phyloP scores from a whole-genome alignment of 1,140 invertebrate genomes.

The Lepidurus couesii region DNA sequence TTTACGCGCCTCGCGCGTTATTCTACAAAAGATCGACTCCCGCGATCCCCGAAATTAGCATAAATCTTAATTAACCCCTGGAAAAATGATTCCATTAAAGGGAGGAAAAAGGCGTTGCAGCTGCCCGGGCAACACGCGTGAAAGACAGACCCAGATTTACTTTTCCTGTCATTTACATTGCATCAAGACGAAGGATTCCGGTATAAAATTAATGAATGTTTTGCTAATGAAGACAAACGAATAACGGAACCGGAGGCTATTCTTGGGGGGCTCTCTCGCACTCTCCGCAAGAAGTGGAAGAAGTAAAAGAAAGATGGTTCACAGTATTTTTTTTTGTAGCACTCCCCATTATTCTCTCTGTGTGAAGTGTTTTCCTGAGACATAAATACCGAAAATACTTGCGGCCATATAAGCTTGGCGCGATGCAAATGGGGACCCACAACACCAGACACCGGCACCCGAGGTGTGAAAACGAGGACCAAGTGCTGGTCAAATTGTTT shows the following conservation, averaged over 20 bases:
- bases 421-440: background rate
- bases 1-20: background rate
- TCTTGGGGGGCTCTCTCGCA: background rate
- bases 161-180: background rate
- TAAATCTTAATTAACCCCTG: background rate
- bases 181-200: background rate
- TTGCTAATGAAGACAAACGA: conserved; percentile 20
- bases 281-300: background rate
- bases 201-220: conserved; percentile 16
- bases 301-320: background rate
- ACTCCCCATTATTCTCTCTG: background rate
- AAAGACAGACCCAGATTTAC: background rate
- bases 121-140: background rate
- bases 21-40: background rate
- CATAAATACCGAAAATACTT: conserved; percentile 15
- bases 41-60: background rate
- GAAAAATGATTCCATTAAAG: background rate
- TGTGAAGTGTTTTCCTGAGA: background rate
- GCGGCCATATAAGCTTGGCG: background rate
- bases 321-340: background rate
- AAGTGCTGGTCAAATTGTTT: background rate
- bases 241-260: background rate
- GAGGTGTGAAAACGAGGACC: background rate
- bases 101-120: background rate
- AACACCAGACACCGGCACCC: background rate